Base-by-base conservation (phyloP, 2,888 invertebrate species). In the Morpho helenor region DNA sequence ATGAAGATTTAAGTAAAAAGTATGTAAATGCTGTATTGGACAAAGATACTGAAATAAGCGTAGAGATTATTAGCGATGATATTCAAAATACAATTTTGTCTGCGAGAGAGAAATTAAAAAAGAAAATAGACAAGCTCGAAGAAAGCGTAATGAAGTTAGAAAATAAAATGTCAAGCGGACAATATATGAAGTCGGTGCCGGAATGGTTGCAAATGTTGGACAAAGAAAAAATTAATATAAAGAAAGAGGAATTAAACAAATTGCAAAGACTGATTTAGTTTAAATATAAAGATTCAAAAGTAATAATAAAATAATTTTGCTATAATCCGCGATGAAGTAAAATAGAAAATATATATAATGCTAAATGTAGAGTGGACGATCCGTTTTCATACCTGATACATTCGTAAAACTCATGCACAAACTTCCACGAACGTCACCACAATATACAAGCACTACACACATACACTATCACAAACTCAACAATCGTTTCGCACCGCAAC, bases 31-130 rank as follows among this genome's bases (percentile, higher is more conserved):
- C 78, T 7, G 39, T 74, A 8, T 64, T 88, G 44, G 78, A 82
- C 61, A 71, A 68, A 54, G 67, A 79, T 41, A 87, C 87, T 2
- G 75, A 76, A 70, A 66, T 90, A 2, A 70, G 70, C 47, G 65
- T 90, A 8, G 82, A 87, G 73, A 67, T 89, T 22, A 39, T 75
- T 1, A 81, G 75, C 0, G 74, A 77, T 8, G 73, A 83, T 55
- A 67, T 75, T 3, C 74, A 79, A 16, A 68, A 68, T 7, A 70
- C 75, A 1, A 73, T 88, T 45, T 57, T 65, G 47, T 69, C 69
- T 2, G 84, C 85, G 2, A 81, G 70, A 68, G 66, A 65, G 7
- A 86, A 76, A 65, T 57, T 90, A 39, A 63, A 72, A 16, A 81
- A 82, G 57, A 80, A 76, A 73, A 75, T 86, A 1, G 71, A 62